Conservation (phyloP, 2,888 invertebrate genomes). For the Cremastinae sp. region DNA sequence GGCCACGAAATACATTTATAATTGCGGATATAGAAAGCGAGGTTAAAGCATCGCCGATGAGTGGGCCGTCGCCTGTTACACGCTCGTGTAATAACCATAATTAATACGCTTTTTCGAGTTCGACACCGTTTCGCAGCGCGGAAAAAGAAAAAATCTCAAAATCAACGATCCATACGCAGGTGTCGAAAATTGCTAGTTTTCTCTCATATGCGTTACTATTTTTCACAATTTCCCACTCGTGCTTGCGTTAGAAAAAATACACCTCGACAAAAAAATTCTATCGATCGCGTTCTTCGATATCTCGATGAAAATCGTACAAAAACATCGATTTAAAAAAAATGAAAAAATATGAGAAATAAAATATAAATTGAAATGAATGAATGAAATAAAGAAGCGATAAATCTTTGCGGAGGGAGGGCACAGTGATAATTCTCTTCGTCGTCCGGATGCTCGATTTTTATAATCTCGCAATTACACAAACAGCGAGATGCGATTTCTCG, state of each 20-base stretch:
- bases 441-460: slow-evolving; percentile 39
- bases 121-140: slow-evolving; percentile 1
- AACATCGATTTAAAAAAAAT: too few relatives aligned
- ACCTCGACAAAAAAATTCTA: too few relatives aligned
- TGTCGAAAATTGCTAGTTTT: slow-evolving; percentile 52
- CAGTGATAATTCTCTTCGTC: neutral
- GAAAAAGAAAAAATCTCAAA: slow-evolving; percentile 16
- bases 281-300: too few relatives aligned
- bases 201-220: slow-evolving; percentile 10
- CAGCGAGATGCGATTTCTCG: slow-evolving; percentile 21
- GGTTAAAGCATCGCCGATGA: slow-evolving; percentile 36
- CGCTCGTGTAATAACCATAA: slow-evolving; percentile 59
- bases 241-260: too few relatives aligned
- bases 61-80: slow-evolving; percentile 43
- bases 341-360: too few relatives aligned
- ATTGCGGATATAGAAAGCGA: slow-evolving; percentile 53
- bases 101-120: slow-evolving; percentile 56
- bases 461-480: slow-evolving; percentile 46
- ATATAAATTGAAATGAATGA: neutral
- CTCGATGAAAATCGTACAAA: too few relatives aligned
- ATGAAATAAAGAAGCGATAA: neutral
- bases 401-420: slow-evolving; percentile 3
- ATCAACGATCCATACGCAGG: slow-evolving; percentile 34
- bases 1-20: neutral
- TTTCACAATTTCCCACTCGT: neutral